phyloP scores from a whole-genome alignment of 2,888 invertebrate species.

The Dicyrtomina minuta region DNA sequence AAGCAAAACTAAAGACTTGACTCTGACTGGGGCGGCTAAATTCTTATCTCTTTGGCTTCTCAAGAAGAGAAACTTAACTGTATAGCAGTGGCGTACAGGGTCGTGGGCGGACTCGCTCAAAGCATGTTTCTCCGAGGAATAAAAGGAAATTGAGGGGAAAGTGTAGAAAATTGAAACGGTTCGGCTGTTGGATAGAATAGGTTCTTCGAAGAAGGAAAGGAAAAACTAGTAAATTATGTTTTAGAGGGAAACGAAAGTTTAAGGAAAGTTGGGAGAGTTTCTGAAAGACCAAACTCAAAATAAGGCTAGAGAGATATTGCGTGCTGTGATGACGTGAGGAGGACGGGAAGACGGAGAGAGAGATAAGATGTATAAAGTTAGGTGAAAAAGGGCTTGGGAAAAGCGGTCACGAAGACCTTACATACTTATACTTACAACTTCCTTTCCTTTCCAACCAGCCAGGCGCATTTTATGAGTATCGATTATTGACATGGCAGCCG shows the following conservation, averaged over 20 bases:
- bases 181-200: background rate
- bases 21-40: too few relatives aligned
- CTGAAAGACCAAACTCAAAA: too few relatives aligned
- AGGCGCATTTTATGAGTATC: slow-evolving; percentile 32
- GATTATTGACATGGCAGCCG: slow-evolving; percentile 36
- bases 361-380: slow-evolving; percentile 23
- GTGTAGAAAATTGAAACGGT: background rate
- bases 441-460: slow-evolving; percentile 24
- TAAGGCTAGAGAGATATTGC: background rate
- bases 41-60: too few relatives aligned
- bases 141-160: background rate
- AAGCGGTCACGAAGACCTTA: slow-evolving; percentile 31
- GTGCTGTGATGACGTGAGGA: slow-evolving; percentile 24
- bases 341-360: slow-evolving; percentile 2
- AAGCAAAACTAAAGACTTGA: too few relatives aligned
- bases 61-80: too few relatives aligned
- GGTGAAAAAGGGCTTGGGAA: slow-evolving; percentile 11
- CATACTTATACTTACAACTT: background rate
- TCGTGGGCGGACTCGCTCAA: too few relatives aligned
- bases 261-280: too few relatives aligned
- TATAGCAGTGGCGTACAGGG: too few relatives aligned
- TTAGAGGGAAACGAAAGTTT: slow-evolving; percentile 12
- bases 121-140: too few relatives aligned
- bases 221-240: too few relatives aligned
- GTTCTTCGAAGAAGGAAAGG: background rate